Conservation (phyloP, 2,113 vertebrate genomes). For the Aix galericulata region DNA sequence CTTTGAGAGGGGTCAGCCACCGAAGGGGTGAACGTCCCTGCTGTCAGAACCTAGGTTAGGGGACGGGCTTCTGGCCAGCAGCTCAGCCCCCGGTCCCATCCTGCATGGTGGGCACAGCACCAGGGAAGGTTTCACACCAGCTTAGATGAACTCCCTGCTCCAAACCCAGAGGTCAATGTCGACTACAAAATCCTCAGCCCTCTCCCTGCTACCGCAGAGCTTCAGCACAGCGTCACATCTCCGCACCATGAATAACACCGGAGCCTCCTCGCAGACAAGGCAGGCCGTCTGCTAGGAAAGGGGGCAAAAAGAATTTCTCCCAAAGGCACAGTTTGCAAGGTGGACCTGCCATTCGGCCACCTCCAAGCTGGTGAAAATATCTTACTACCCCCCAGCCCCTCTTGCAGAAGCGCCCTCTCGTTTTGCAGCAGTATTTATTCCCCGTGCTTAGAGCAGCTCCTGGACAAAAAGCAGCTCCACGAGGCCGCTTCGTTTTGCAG, state of each 20-base stretch:
- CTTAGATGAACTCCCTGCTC: not conserved
- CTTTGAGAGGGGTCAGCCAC: not conserved
- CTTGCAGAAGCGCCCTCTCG: not conserved
- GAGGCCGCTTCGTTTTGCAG: not conserved
- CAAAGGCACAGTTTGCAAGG: not conserved
- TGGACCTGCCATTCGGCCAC: not conserved
- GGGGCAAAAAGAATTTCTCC: not conserved
- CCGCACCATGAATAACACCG: not conserved
- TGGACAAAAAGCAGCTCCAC: not conserved
- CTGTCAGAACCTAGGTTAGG: not conserved
- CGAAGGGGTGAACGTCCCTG: not conserved
- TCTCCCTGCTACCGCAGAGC: not conserved
- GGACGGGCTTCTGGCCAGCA: not conserved
- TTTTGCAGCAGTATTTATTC: not conserved
- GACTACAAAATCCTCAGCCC: too few species aligned
- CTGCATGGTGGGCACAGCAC: not conserved
- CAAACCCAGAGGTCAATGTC: not conserved
- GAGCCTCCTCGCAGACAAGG: not conserved
- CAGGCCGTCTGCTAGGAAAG: not conserved
- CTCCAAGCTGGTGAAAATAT: not conserved
- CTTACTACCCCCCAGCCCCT: not conserved
- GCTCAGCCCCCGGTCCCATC: not conserved
- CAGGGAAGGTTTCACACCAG: rapidly evolving
- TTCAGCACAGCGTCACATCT: not conserved
- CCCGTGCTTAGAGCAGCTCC: not conserved